Evolutionary conservation across 1,140 invertebrate species (phyloP).

Genomic region (Sinonovacula constricta): DNA sequence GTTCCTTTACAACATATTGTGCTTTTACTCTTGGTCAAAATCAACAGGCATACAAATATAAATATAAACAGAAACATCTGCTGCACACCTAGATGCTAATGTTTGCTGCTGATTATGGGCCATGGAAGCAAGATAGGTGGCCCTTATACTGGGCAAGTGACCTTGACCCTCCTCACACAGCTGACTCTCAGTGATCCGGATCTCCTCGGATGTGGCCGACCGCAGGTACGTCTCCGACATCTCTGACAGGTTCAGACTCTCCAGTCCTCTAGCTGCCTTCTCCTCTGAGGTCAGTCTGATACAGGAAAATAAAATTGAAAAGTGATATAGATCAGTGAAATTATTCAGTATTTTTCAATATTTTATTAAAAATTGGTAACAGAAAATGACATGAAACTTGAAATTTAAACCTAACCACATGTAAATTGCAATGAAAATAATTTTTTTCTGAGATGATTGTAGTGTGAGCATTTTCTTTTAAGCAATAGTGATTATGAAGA

Average conservation of each 20-base stretch:
- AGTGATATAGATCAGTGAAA: too few relatives aligned
- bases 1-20: too few relatives aligned
- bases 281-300: conserved; percentile 50
- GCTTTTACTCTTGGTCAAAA: too few relatives aligned
- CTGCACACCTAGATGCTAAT: conserved; percentile 64
- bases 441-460: too few relatives aligned
- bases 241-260: conserved; percentile 60
- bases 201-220: conserved; percentile 68
- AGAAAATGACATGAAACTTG: neutral
- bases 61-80: too few relatives aligned
- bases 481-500: too few relatives aligned
- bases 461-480: too few relatives aligned
- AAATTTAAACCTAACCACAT: neutral
- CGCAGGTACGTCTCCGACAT: conserved; percentile 46
- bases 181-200: conserved; percentile 54
- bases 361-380: too few relatives aligned
- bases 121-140: conserved; percentile 66
- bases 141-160: conserved; percentile 58
- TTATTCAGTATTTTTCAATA: conserved; percentile 11
- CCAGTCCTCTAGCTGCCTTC: conserved; percentile 50
- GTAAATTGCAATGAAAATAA: neutral
- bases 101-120: conserved; percentile 58
- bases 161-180: conserved; percentile 49
- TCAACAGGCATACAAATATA: too few relatives aligned
- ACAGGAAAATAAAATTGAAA: neutral